Evolutionary conservation across 2,888 invertebrate species (phyloP).

Genomic region (Vesta saturnalis): DNA sequence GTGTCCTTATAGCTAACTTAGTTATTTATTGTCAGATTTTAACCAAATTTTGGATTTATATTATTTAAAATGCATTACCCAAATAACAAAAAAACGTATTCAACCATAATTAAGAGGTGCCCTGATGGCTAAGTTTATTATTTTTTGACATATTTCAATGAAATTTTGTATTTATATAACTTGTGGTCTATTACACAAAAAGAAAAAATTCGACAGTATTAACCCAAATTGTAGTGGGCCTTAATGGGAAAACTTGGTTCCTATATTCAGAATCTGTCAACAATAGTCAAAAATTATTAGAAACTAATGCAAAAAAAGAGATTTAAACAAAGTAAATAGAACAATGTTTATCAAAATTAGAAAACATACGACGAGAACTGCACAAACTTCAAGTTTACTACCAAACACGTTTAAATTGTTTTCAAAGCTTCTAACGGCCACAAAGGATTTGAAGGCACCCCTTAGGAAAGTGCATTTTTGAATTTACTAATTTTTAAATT

Average conservation of each 20-base stretch:
- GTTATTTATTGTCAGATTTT: not conserved
- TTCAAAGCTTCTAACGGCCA: slow-evolving; percentile 1
- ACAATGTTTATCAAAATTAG: not conserved
- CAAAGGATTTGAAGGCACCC: not conserved
- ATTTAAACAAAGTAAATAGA: not conserved
- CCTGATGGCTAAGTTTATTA: not conserved
- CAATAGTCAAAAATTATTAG: no score
- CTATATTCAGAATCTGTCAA: not conserved
- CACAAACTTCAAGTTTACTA: slow-evolving; percentile 1
- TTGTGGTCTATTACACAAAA: slow-evolving; percentile 3
- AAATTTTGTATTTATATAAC: no score
- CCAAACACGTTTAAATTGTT: not conserved
- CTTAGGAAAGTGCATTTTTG: slow-evolving; percentile 2
- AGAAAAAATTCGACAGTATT: not conserved
- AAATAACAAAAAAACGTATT: not conserved
- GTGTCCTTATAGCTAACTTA: slow-evolving; percentile 1
- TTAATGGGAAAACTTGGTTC: not conserved
- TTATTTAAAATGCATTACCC: not conserved
- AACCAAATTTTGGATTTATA: no score
- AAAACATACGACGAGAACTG: not conserved
- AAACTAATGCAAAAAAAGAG: no score
- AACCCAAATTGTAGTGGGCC: not conserved
- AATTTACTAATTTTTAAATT: not conserved
- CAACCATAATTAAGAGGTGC: not conserved
- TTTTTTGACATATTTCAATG: slow-evolving; percentile 1